Conservation (phyloP, 2,113 vertebrate species). For the Naja naja region DNA sequence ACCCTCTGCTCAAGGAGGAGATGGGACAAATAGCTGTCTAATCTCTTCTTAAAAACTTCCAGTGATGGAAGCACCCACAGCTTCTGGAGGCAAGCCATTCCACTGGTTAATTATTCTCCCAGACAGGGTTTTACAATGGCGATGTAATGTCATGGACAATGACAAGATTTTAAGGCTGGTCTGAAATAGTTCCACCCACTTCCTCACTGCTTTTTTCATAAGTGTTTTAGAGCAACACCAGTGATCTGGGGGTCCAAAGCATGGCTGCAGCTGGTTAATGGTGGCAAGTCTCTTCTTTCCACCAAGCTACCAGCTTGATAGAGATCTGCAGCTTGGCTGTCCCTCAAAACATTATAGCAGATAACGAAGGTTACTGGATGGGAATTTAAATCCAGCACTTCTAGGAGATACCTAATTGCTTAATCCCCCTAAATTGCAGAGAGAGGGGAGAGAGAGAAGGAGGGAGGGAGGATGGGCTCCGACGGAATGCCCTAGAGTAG, state of each 20-base stretch:
- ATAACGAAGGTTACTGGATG: not conserved
- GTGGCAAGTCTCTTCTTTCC: not conserved
- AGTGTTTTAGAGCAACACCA: not conserved
- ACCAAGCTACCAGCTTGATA: not conserved
- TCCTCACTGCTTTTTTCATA: not conserved
- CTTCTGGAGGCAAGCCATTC: not conserved
- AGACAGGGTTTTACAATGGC: not conserved
- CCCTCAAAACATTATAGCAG: not conserved
- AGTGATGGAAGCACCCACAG: not conserved
- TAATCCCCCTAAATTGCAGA: not conserved
- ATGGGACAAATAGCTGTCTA: not conserved
- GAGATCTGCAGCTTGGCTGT: not conserved
- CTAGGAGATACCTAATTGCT: not conserved
- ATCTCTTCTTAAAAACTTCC: not conserved
- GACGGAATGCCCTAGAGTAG: no score
- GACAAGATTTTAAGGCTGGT: not conserved
- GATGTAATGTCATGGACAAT: not conserved
- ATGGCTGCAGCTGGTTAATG: not conserved
- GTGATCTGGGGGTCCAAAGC: not conserved
- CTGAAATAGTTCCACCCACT: not conserved
- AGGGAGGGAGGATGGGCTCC: no score
- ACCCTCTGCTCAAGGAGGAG: not conserved
- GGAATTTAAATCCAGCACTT: not conserved
- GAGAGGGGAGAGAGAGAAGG: not conserved
- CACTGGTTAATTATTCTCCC: not conserved